Conservation (phyloP, 2,113 vertebrate genomes). For the Nothoprocta pentlandii region DNA sequence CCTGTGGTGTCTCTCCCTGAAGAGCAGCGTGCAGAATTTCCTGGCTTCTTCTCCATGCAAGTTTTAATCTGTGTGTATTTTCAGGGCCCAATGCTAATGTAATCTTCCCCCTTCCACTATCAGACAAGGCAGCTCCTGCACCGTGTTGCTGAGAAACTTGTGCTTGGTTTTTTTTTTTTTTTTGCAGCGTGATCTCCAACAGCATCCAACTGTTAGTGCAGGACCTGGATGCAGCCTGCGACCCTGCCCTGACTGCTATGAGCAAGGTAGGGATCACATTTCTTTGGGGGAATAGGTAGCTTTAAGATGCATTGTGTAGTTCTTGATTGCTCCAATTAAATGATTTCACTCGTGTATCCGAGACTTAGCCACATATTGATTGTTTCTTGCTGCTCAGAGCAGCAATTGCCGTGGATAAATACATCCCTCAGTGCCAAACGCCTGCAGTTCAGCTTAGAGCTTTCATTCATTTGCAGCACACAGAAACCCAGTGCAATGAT, state of each 20-base stretch:
- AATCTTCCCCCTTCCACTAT: slow-evolving; percentile 3
- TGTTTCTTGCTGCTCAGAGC: not conserved
- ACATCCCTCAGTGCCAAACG: not conserved
- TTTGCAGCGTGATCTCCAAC: slow-evolving; percentile 94
- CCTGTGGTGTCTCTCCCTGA: not conserved
- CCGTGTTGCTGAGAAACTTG: not conserved
- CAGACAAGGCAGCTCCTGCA: not conserved
- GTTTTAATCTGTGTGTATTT: not conserved
- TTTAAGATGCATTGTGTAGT: not conserved
- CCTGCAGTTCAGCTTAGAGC: not conserved
- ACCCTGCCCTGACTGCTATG: slow-evolving; percentile 97
- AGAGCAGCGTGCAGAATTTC: not conserved
- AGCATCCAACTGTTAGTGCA: slow-evolving; percentile 98
- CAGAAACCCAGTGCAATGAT: not conserved
- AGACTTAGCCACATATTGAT: not conserved
- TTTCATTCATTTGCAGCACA: not conserved
- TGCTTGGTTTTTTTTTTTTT: not conserved
- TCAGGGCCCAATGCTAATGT: not conserved
- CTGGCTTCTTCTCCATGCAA: not conserved
- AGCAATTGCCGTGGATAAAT: not conserved
- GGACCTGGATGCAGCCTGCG: slow-evolving; percentile 95
- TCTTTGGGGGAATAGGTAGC: not conserved
- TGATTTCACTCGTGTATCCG: not conserved
- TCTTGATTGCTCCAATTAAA: not conserved
- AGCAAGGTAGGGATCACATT: slow-evolving; percentile 88